Percentiles rank a stretch among this genome's conserved stretches.
These are phyloP conservation scores for Tenthredo amoena DNA, from an alignment of 2,888 invertebrate genomes.

Conservation along the genomic window DNA sequence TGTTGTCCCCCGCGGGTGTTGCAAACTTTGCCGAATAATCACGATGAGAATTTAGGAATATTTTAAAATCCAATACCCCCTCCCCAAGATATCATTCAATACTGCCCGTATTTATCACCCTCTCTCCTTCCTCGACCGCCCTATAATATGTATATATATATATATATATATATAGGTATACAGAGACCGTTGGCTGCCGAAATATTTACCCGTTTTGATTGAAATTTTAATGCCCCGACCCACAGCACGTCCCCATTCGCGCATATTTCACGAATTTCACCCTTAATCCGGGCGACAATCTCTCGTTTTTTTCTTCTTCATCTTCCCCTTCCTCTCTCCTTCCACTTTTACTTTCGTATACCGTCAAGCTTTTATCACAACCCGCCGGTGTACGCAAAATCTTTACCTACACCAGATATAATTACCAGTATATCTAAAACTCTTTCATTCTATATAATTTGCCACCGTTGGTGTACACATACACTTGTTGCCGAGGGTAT, in stretches of 20 bases:
- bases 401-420: no score
- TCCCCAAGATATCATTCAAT: not conserved
- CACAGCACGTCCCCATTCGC: not conserved
- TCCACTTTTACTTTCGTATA: not conserved
- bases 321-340: no score
- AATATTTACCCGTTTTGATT: conserved; percentile 25
- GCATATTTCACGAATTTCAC: conserved; percentile 1
- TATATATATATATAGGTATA: not conserved
- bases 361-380: not conserved
- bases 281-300: not conserved
- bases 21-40: not conserved
- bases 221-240: conserved; percentile 14
- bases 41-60: conserved; percentile 4
- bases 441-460: not conserved
- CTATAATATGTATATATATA: not conserved
- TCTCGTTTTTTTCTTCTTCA: not conserved
- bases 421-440: not conserved
- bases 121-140: not conserved
- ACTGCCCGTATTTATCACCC: not conserved
- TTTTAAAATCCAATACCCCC: conserved; percentile 1
- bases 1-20: not conserved
- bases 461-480: not conserved
- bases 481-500: not conserved
- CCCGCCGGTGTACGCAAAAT: not conserved
- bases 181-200: not conserved